A percentile compares a stretch with the other conserved stretches of the same genome.
Conservation (phyloP, 2,888 invertebrate genomes). For the Mythimna vitellina region DNA sequence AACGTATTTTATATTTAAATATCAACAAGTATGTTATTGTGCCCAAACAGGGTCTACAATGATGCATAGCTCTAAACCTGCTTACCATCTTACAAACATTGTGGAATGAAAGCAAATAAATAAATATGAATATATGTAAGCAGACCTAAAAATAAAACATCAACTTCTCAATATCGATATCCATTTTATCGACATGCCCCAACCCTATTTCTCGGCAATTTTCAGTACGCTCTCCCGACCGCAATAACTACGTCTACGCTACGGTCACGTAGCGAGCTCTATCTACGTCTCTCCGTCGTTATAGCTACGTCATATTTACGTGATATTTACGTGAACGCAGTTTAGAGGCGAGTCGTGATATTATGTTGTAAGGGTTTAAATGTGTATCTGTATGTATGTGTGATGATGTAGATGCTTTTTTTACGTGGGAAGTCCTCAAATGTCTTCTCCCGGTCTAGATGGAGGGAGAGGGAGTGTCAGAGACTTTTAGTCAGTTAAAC, state of each 20-base stretch:
- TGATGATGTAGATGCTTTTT: too few species aligned
- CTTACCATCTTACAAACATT: too few species aligned
- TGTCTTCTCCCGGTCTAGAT: too few species aligned
- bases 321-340: conserved; percentile 27
- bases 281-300: conserved; percentile 16
- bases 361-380: not conserved
- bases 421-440: too few species aligned
- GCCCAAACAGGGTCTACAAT: too few species aligned
- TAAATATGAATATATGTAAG: not conserved
- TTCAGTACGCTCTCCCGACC: conserved; percentile 30
- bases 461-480: too few species aligned
- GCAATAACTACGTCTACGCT: conserved; percentile 47
- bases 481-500: too few species aligned
- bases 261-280: conserved; percentile 34
- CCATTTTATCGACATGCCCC: conserved; percentile 26
- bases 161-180: conserved; percentile 24
- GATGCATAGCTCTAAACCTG: too few species aligned
- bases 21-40: too few species aligned
- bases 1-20: too few species aligned
- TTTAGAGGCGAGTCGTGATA: not conserved
- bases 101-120: not conserved
- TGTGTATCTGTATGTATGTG: too few species aligned
- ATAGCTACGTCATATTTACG: conserved; percentile 43
- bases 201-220: conserved; percentile 40
- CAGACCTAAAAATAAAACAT: conserved; percentile 1